phyloP scores from a whole-genome alignment of 2,113 vertebrate species.

The Eclectus roratus region DNA sequence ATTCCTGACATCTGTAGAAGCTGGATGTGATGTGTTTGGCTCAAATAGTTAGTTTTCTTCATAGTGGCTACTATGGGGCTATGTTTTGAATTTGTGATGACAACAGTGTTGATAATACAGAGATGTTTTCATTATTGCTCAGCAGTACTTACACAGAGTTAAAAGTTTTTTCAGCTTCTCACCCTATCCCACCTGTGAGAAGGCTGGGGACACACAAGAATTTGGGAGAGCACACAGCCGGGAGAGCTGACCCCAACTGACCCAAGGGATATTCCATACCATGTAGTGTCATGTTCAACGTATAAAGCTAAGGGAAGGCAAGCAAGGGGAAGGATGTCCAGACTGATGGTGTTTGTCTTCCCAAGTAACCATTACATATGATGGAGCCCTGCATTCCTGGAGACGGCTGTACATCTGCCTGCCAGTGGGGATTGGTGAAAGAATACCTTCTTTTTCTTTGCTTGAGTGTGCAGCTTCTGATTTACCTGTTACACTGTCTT shows the following conservation, averaged over 20 bases:
- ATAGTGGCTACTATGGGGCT: fast-evolving
- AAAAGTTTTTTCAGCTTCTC: neutral
- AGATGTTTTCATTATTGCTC: neutral
- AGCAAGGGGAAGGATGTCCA: neutral
- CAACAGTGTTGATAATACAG: neutral
- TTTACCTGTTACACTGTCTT: neutral
- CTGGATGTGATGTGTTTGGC: neutral
- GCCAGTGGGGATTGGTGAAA: neutral
- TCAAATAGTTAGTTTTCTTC: neutral
- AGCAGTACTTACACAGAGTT: neutral
- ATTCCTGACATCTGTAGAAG: neutral
- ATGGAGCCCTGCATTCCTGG: neutral
- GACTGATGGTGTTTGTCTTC: neutral
- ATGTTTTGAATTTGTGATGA: neutral
- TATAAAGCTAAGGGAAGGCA: neutral
- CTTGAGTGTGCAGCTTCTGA: neutral
- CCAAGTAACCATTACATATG: neutral
- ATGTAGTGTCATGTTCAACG: neutral
- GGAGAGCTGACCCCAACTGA: neutral
- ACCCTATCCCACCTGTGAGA: neutral
- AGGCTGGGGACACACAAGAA: neutral
- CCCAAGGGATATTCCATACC: neutral
- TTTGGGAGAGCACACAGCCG: neutral
- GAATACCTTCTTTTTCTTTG: neutral
- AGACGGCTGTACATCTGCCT: neutral